phyloP scores from a whole-genome alignment of 92 coral and sea anemone genomes.

The Epizoanthus scotinus region DNA sequence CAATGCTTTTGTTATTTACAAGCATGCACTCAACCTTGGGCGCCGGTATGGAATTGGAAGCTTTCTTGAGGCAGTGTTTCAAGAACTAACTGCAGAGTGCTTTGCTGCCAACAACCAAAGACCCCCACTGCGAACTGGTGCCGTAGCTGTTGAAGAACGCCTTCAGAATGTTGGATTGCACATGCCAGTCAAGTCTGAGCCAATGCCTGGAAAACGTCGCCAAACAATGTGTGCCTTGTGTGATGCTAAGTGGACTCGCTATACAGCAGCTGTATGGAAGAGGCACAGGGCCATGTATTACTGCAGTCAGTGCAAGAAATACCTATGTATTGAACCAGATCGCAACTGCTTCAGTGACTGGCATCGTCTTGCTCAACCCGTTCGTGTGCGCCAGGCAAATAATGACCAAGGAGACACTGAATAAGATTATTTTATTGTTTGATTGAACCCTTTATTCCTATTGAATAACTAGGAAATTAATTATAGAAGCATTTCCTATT shows the following conservation, averaged over 20 bases:
- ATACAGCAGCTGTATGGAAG: slow-evolving; percentile 6
- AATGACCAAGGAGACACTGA: slow-evolving; percentile 11
- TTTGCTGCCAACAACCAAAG: too few species aligned
- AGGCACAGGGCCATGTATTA: slow-evolving; percentile 5
- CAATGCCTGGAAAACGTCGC: background rate
- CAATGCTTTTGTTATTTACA: too few species aligned
- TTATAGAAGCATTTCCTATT: too few species aligned
- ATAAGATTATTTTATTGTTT: background rate
- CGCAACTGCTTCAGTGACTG: background rate
- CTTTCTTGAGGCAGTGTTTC: too few species aligned
- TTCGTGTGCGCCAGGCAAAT: slow-evolving; percentile 19
- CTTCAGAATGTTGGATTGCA: slow-evolving; percentile 15
- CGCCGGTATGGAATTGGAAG: too few species aligned
- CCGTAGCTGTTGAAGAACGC: slow-evolving; percentile 6
- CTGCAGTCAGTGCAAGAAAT: slow-evolving; percentile 26
- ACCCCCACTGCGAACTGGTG: background rate
- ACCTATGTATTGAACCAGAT: background rate
- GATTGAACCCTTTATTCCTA: too few species aligned
- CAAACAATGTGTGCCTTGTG: slow-evolving; percentile 8
- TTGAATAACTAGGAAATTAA: too few species aligned
- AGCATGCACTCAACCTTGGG: too few species aligned
- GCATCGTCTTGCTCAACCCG: slow-evolving; percentile 9
- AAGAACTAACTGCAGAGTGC: too few species aligned
- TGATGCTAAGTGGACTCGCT: slow-evolving; percentile 10
- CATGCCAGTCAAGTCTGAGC: slow-evolving; percentile 21